A percentile compares a stretch with the other conserved stretches of the same genome.
Conservation (phyloP, 92 coral and sea anemone species). For the Palythoa grandiflora region DNA sequence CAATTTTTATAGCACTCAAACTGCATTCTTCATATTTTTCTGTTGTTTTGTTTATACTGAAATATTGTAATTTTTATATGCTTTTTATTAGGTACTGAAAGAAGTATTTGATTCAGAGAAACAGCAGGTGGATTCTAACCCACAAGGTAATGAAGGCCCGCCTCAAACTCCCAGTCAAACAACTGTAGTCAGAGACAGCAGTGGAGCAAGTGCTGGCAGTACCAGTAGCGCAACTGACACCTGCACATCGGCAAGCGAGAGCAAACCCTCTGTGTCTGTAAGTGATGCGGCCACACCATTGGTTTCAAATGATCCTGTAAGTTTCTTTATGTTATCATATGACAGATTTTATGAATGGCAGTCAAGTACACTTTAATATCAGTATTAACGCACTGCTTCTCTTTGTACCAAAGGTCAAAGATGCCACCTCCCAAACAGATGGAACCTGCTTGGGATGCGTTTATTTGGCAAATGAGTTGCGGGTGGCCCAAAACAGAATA, state of each 20-base stretch:
- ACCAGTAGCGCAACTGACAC: background rate
- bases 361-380: background rate
- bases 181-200: background rate
- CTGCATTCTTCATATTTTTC: background rate
- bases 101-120: constrained; percentile 14
- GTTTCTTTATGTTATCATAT: constrained; percentile 5
- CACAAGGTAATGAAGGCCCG: constrained; percentile 20
- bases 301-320: constrained; percentile 35
- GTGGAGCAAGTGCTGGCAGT: constrained; percentile 2
- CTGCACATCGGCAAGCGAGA: background rate
- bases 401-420: constrained; percentile 24
- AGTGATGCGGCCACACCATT: constrained; percentile 14
- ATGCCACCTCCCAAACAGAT: constrained; percentile 31
- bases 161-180: constrained; percentile 24
- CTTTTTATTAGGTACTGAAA: background rate
- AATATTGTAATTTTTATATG: background rate
- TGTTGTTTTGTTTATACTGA: background rate
- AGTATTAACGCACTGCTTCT: background rate
- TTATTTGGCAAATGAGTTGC: constrained; percentile 15
- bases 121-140: constrained; percentile 1
- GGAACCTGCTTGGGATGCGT: constrained; percentile 25
- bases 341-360: constrained; percentile 11
- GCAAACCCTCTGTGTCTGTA: background rate
- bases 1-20: background rate
- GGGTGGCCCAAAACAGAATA: constrained; percentile 24